Evolutionary conservation across 2,888 invertebrate species (phyloP), one percentile per base, ranked within the genome.

Genomic region (Sarcophaga carnaria): DNA sequence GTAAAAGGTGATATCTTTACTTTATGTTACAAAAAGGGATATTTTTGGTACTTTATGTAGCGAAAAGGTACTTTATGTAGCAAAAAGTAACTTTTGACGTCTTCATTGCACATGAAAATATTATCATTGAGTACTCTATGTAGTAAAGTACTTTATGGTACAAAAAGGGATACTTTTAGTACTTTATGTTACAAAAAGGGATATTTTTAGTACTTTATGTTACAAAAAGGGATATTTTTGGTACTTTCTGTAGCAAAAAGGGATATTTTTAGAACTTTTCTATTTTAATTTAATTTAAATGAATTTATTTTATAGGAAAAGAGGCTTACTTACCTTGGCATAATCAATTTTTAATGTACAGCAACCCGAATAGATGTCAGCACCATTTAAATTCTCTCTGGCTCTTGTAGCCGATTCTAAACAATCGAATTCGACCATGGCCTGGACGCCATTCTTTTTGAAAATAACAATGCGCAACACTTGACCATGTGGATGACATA

Each of bases 261-360:
- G 4, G 0, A 49, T 12, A 1, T 14, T 12, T 12, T 49, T 49
- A 5, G 4, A 0, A 49, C 12, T 49, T 49, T 49, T 49, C 14
- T 14, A 49, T 4, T 66, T n/a, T 8, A 37, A 76, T 62, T 17
- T 45, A 20, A n/a, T 62, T 14, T 37, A 37, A 49, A 54, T 27
- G 4, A 20, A 27, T 20, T n/a, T 54, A 8, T 12, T 37, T 22
- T 8, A 10, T 37, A 6, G 6, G 6, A 37, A 1, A 37, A 0
- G 17, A 45, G 10, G 10, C 25, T 45, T 22, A 49, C 20, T 37
- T 94, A 99, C 99, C 97, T 99, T 99, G 81, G 99, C 99, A 94
- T 96, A 99, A 95, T 99, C 99, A 93, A 99, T 99, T 95, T 99
- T 99, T 92, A 99, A 95, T 89, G 99, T 99, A 94, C 99, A 99